Evolutionary conservation across 2,113 vertebrate genomes (phyloP), one percentile per base, ranked within the genome.

Genomic region (Colaptes auratus): DNA sequence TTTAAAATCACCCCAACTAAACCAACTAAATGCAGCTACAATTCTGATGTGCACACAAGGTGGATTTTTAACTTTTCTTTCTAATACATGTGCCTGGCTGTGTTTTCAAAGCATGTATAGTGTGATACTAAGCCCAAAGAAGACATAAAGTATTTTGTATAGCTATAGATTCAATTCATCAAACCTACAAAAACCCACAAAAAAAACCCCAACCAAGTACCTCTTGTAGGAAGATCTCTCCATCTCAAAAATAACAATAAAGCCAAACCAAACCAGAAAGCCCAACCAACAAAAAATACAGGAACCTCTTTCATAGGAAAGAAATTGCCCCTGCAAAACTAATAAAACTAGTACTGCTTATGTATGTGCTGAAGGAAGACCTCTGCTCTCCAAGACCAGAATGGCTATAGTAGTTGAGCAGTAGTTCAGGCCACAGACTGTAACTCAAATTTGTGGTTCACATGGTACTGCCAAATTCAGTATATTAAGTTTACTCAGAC

Each of bases 181-280:
- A 72, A 42, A 44, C 9, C 5, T 75, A 46, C 6, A 7, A 66
- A 44, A 27, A 17, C 17, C 6, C 21, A 21, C 48, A 36, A n/a
- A 33, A 36, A 48, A 46, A 10, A 2, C 4, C 15, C 21, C 48
- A 50, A 50, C n/a, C 9, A 31, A 2, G 2, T 64, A 56, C 3
- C 5, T 39, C 18, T 52, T 52, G 50, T 23, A 52, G 50, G 50
- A 24, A 52, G 50, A 25, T 52, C 50, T 52, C 23, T 52, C 50
- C 50, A 36, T 4, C 12, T 1, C 11, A 3, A 11, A 4, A 24
- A 1, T 10, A 12, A 21, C 52, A 25, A 17, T 13, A 24, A 55
- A 28, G 0, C 0, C n/a, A 63, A 35, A 61, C 10, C 36, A 35
- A 3, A 17, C 9, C 13, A 67, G 46, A 27, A 30, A 21, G 6